Evolutionary conservation across 2,797 vertebrate genomes (phyloP).

Genomic region (Schizopygopsis malacanthus): DNA sequence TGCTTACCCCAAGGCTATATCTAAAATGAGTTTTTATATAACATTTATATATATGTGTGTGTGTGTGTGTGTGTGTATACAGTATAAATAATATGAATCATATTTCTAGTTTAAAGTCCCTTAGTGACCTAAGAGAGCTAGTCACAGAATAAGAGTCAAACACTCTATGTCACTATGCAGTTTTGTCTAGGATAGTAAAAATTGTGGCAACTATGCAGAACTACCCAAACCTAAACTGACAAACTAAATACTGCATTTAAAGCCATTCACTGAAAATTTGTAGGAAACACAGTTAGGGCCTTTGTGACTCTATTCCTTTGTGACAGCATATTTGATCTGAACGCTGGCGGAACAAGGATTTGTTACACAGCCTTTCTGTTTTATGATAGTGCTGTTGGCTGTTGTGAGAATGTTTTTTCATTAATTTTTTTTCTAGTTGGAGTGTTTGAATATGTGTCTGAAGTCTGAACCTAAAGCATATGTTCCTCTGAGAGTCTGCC

Average conservation of each 20-base stretch:
- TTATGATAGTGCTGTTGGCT: background rate
- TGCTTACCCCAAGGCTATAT: too few relatives aligned
- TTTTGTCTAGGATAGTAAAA: background rate
- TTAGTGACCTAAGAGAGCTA: background rate
- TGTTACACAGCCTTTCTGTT: background rate
- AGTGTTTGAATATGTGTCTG: conserved; percentile 32
- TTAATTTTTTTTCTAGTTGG: conserved; percentile 19
- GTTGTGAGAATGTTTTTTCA: conserved; percentile 5
- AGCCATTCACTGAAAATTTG: background rate
- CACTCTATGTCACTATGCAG: background rate
- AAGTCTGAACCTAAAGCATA: conserved; percentile 35
- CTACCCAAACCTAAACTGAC: conserved; percentile 8
- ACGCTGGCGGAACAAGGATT: conserved; percentile 20
- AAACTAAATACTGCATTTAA: conserved; percentile 25
- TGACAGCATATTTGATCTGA: conserved; percentile 25
- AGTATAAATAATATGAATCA: too few relatives aligned
- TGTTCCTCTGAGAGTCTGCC: conserved; percentile 42
- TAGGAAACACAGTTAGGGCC: background rate
- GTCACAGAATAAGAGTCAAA: background rate
- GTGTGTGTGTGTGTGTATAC: too few relatives aligned
- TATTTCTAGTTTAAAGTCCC: background rate
- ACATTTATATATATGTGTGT: too few relatives aligned
- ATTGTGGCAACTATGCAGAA: background rate
- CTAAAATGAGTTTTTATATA: too few relatives aligned
- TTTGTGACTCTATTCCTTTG: conserved; percentile 5